Evolutionary conservation across 2,113 vertebrate genomes (phyloP).

Genomic region (Zosterops lateralis): DNA sequence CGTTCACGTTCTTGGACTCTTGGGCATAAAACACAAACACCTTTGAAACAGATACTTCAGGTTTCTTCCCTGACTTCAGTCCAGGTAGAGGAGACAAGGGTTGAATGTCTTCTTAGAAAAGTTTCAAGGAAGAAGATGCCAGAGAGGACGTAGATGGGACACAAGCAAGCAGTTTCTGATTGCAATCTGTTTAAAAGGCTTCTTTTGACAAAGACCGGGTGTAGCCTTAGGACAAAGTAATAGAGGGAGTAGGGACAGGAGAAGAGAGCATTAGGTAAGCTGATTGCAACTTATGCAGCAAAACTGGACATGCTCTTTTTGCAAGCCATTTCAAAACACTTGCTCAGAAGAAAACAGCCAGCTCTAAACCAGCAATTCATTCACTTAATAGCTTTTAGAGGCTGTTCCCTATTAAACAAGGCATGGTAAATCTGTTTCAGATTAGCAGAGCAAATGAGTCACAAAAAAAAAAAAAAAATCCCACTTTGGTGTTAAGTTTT

Average conservation of each 20-base stretch:
- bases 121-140: not conserved
- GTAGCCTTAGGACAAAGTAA: not conserved
- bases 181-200: not conserved
- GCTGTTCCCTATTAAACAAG: slow-evolving; percentile 17
- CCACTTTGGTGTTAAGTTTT: slow-evolving; percentile 14
- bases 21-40: not conserved
- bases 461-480: not conserved
- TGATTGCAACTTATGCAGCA: not conserved
- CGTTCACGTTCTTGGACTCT: not conserved
- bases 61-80: not conserved
- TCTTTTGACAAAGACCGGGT: not conserved
- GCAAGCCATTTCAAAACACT: slow-evolving; percentile 21
- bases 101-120: not conserved
- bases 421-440: slow-evolving; percentile 44
- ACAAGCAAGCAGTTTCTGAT: not conserved
- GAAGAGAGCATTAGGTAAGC: not conserved
- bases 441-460: slow-evolving; percentile 38
- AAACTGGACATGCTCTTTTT: not conserved
- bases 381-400: slow-evolving; percentile 43
- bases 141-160: not conserved
- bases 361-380: slow-evolving; percentile 6
- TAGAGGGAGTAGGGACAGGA: not conserved
- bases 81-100: not conserved
- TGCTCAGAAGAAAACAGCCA: slow-evolving; percentile 16
- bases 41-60: not conserved